Percentiles rank a stretch among this genome's conserved stretches.
phyloP scores from a whole-genome alignment of 2,888 invertebrate species.

The Troilus luridus region DNA sequence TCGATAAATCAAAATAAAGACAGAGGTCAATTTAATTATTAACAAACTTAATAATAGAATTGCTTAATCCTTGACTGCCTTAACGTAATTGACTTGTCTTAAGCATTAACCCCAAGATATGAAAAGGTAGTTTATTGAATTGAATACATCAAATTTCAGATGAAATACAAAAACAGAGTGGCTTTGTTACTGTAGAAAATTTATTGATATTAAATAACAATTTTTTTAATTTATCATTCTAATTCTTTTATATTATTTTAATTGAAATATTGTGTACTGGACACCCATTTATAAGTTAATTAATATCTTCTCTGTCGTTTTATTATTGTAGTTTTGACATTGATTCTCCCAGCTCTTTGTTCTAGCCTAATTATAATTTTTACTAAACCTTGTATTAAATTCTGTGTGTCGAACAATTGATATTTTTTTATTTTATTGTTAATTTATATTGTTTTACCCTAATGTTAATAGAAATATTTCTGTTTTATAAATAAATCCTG shows the following conservation, averaged over 20 bases:
- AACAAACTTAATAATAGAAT: not conserved
- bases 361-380: not conserved
- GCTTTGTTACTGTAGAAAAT: not conserved
- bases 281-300: not conserved
- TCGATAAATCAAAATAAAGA: not conserved
- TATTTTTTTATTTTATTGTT: not conserved
- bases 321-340: not conserved
- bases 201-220: not conserved
- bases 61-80: not conserved
- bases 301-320: not conserved
- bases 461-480: not conserved
- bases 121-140: not conserved
- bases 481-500: conserved; percentile 11
- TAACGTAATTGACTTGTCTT: not conserved
- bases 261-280: not conserved
- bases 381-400: not conserved
- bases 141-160: not conserved
- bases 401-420: not conserved
- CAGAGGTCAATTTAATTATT: not conserved
- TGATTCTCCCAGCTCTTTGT: not conserved
- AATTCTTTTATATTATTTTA: not conserved
- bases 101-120: not conserved
- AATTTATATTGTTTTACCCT: not conserved
- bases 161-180: not conserved
- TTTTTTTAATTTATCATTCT: not conserved